Percentiles rank a stretch among this genome's conserved stretches.
These are phyloP conservation scores for Tetramorium alpestre DNA, from an alignment of 1,140 invertebrate genomes.

Conservation along the genomic window DNA sequence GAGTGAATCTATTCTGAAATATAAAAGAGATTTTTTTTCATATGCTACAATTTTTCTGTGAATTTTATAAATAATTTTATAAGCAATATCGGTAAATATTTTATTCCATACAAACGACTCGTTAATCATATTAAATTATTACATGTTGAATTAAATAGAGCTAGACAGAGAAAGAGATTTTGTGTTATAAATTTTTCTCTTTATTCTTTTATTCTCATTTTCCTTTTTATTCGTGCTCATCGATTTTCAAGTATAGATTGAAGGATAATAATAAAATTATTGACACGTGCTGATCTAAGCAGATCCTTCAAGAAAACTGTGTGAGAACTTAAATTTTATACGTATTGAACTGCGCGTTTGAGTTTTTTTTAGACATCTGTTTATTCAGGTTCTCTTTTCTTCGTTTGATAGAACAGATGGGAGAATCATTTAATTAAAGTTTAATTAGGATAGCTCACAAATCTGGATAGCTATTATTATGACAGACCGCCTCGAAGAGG, in stretches of 20 bases:
- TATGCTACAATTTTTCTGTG: neutral
- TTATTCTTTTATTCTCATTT: neutral
- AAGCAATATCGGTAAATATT: slow-evolving; percentile 10
- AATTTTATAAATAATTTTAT: neutral
- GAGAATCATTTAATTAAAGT: slow-evolving; percentile 44
- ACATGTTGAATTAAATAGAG: neutral
- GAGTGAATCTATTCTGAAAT: neutral
- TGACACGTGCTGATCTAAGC: neutral
- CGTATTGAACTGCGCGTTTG: neutral
- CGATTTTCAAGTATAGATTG: neutral
- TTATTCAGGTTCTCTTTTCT: neutral
- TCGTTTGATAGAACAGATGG: neutral
- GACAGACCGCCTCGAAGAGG: slow-evolving; percentile 16
- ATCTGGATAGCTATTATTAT: slow-evolving; percentile 38
- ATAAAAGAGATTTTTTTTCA: neutral
- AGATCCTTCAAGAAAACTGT: neutral
- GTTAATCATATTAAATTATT: neutral
- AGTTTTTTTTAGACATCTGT: neutral
- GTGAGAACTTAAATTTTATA: neutral
- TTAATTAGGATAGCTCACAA: slow-evolving; percentile 26
- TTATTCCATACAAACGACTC: neutral
- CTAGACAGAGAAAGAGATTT: neutral
- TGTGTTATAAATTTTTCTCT: neutral
- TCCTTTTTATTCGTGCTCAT: neutral
- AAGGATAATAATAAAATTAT: neutral